Base-by-base conservation (phyloP, 2,113 vertebrate species). In the Paramisgurnus dabryanus region DNA sequence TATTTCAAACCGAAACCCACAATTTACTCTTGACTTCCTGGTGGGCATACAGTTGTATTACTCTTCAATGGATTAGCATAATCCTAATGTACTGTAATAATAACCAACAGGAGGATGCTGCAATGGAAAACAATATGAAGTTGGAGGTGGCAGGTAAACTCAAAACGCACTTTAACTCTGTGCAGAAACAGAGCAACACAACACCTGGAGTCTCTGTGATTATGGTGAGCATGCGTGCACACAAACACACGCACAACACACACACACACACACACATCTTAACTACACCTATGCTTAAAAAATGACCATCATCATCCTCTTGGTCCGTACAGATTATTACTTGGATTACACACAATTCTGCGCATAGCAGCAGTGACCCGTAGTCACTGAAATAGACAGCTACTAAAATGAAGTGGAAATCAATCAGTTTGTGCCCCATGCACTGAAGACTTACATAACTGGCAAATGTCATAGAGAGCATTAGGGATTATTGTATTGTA, bases 91-190 rank as follows among this genome's bases (percentile, higher is more conserved):
- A 60, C 70, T 43, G 45, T 12, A 65, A 57, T 65, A 61, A 61
- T 65, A 61, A 61, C 66, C n/a, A 0, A 4, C 57, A 98, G 96
- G 95, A 97, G 39, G 96, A 98, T 47, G 87, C 91, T 60, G 91
- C 94, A 82, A 91, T 92, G 87, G 95, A 95, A 89, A 96, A 96
- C 89, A 97, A 97, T 87, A 97, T 98, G 96, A 95, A 96, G 88
- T 93, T 92, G 80, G 96, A 97, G 90, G 97, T 98, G 81, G 95
- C 95, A 91, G 96, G 96, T 93, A 98, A 98, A 96, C 94, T 98
- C 84, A 96, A 94, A 89, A 97, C 95, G 90, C 98, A 99, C 94
- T 99, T 99, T 91, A 95, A 94, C 87, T 92, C 95, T 17, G 86
- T 91, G 45, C 93, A 95, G 82, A 97, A 96, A 89, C 95, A 95